Base-by-base conservation (phyloP, 2,113 vertebrate genomes). In the Phaethornis superciliosus region DNA sequence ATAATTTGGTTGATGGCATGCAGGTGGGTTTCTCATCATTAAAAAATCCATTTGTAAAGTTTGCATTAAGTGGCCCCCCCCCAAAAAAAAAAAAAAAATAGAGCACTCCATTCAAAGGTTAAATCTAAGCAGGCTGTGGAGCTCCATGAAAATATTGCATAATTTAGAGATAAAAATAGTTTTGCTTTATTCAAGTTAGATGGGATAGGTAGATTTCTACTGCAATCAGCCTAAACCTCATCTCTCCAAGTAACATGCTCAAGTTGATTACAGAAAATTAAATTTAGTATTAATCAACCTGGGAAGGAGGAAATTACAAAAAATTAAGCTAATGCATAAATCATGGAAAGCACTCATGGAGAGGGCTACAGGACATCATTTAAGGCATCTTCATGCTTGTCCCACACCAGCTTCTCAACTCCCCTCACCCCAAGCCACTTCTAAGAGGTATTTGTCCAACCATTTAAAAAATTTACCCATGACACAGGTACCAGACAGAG, bases 251-350 rank as follows among this genome's bases (percentile, higher is more conserved):
- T 86, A 90, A 60, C 59, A 44, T 59, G 81, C 87, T 96, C 89
- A 90, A 89, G 85, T 55, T 96, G 95, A 97, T 97, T 96, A 96
- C 76, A 63, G 88, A 94, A 96, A 96, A 96, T 96, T 96, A 95
- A 94, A 95, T 95, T 87, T 94, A 87, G 64, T 80, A 88, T 95
- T 96, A 96, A 96, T 94, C 95, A 96, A 89, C 69, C 82, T 63
- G 75, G 79, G 80, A 86, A 95, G 67, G 68, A 93, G 80, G 77
- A 95, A 96, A 91, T 95, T 76, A 82, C 35, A 90, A 88, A 88
- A 49, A 93, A 88, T 59, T 86, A 91, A 78, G 67, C 70, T 94
- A 94, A 90, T 76, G 72, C 82, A 90, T 93, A 94, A 94, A 90
- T 88, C 74, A 95, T 84, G 62, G 42, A 64, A 91, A 95, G 91